These are phyloP conservation scores for Anolis carolinensis DNA, from an alignment of 2,113 vertebrate species.

Conservation along the genomic window DNA sequence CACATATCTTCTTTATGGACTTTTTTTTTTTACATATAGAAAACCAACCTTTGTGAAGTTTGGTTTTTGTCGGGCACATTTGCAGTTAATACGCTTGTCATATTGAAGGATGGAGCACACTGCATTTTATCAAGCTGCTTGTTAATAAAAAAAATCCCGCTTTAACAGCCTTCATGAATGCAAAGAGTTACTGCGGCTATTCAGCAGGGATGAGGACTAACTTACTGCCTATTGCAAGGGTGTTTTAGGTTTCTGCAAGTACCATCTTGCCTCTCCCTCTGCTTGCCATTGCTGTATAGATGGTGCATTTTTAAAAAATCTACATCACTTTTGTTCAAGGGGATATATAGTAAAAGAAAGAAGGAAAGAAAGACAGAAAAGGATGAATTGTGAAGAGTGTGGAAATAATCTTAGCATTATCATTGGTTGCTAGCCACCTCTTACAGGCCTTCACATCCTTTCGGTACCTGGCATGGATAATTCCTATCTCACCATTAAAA, in stretches of 20 bases:
- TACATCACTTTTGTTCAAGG: neutral
- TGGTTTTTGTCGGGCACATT: conserved; percentile 12
- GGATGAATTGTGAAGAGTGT: neutral
- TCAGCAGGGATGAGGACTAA: neutral
- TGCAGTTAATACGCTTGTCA: conserved; percentile 26
- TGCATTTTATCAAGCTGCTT: fast-evolving
- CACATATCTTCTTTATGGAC: neutral
- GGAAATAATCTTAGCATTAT: neutral
- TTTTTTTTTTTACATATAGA: neutral
- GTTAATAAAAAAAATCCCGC: neutral
- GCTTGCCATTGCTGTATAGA: neutral
- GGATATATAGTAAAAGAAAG: neutral
- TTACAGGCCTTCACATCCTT: neutral
- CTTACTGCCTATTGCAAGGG: neutral
- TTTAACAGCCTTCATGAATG: neutral
- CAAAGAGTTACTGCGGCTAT: conserved; percentile 1
- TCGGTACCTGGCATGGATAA: neutral
- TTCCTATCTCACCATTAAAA: neutral
- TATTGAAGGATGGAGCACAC: neutral
- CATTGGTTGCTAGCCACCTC: neutral
- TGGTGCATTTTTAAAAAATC: neutral
- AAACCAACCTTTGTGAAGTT: neutral
- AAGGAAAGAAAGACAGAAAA: neutral
- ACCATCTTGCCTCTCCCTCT: neutral
- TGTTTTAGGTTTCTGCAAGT: neutral